Evolutionary conservation across 2,113 vertebrate species (phyloP).

Genomic region (Salvelinus namaycush): DNA sequence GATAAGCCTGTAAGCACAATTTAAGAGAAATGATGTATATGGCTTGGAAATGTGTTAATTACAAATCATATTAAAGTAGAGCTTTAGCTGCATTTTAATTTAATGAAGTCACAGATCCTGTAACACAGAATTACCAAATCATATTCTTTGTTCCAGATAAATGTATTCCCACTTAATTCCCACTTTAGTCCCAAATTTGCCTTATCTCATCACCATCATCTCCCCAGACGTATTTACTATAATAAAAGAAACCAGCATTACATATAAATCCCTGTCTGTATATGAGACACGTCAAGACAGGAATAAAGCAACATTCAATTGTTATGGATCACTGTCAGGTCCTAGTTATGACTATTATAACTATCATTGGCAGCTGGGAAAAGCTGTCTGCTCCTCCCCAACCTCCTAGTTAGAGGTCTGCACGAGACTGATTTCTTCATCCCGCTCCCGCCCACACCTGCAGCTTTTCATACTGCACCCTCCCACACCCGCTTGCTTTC

Average conservation of each 20-base stretch:
- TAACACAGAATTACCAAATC: conserved; percentile 55
- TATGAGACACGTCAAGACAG: neutral
- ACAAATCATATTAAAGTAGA: conserved; percentile 49
- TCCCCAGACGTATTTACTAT: conserved; percentile 7
- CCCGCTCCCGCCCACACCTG: no score
- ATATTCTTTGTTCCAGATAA: conserved; percentile 60
- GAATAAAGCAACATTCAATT: neutral
- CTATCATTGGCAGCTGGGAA: no score
- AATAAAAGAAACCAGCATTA: conserved; percentile 4
- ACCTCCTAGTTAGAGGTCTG: no score
- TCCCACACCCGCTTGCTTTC: no score
- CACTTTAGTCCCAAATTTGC: conserved; percentile 46
- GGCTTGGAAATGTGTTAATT: conserved; percentile 54
- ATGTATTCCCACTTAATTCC: conserved; percentile 56
- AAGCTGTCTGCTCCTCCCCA: no score
- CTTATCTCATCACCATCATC: conserved; percentile 51
- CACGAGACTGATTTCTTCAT: no score
- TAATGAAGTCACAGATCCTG: conserved; percentile 58
- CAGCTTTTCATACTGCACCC: no score
- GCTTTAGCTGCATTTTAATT: conserved; percentile 61
- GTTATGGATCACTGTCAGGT: neutral
- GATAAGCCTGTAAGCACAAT: conserved; percentile 46
- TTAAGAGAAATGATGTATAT: conserved; percentile 42
- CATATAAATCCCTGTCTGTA: neutral
- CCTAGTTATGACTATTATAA: neutral